Percentiles rank a stretch among this genome's conserved stretches.
Conservation (phyloP, 2,888 invertebrate genomes). For the Lingula anatina region DNA sequence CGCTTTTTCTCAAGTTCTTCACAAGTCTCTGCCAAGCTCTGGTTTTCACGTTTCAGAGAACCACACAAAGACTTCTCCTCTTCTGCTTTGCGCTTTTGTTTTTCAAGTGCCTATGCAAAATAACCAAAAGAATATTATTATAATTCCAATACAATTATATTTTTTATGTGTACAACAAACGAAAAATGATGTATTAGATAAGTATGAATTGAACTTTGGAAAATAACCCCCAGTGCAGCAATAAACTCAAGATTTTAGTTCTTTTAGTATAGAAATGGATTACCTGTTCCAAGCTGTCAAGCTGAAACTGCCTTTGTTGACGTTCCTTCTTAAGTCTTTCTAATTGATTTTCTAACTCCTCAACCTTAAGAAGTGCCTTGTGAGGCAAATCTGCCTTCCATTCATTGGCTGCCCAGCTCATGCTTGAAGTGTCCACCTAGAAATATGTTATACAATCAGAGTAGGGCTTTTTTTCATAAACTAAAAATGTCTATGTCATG, state of each 20-base stretch:
- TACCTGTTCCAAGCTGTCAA: conserved; percentile 44
- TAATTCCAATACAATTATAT: no score
- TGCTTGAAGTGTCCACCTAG: no score
- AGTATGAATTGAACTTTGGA: no score
- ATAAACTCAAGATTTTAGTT: no score
- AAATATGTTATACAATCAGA: no score
- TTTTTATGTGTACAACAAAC: no score
- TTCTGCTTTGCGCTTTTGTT: conserved; percentile 33
- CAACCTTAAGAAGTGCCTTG: conserved; percentile 35
- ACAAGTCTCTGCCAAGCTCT: conserved; percentile 30
- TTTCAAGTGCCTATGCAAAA: conserved; percentile 36
- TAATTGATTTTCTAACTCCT: conserved; percentile 32
- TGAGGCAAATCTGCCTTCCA: conserved; percentile 45
- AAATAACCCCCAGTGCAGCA: no score
- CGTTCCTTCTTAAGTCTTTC: conserved; percentile 35
- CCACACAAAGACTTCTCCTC: conserved; percentile 28
- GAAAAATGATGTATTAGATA: no score
- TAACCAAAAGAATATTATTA: no score
- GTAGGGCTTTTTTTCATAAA: no score
- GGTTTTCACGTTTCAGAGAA: conserved; percentile 28
- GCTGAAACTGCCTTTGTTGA: conserved; percentile 42
- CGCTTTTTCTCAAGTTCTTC: conserved; percentile 29
- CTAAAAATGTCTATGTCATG: no score
- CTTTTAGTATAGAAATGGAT: neutral
- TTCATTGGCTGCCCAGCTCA: conserved; percentile 46